phyloP scores from a whole-genome alignment of 2,797 vertebrate genomes.

The Lophius americanus region DNA sequence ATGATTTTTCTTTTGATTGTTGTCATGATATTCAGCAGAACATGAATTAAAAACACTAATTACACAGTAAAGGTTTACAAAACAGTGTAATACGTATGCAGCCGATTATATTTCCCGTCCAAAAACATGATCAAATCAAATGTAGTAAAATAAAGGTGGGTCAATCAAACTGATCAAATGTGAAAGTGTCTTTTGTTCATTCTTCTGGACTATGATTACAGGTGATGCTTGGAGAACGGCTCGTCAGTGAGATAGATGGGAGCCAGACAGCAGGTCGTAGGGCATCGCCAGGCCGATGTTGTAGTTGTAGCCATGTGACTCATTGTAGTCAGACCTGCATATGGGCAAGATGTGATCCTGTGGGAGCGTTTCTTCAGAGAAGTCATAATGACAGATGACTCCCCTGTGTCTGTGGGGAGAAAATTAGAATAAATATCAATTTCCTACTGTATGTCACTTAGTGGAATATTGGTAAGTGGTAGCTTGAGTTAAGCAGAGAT shows the following conservation, averaged over 20 bases:
- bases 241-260: conserved; percentile 55
- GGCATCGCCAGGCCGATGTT: conserved; percentile 90
- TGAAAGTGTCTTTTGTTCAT: background rate
- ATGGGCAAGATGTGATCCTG: conserved; percentile 89
- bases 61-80: conserved; percentile 3
- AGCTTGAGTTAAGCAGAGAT: background rate
- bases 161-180: conserved; percentile 18
- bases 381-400: conserved; percentile 90
- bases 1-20: conserved; percentile 28
- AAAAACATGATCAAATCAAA: background rate
- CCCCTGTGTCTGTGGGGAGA: conserved; percentile 85
- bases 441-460: background rate
- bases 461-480: background rate
- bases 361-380: conserved; percentile 84
- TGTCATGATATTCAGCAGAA: conserved; percentile 9
- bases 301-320: conserved; percentile 86
- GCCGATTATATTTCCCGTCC: too few species aligned
- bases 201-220: background rate
- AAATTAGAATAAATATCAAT: conserved; percentile 4
- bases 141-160: conserved; percentile 3
- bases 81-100: too few species aligned
- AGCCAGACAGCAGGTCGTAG: conserved; percentile 78
- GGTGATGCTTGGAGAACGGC: background rate
- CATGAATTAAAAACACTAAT: conserved; percentile 1
- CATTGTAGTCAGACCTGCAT: conserved; percentile 87